Percentiles rank a stretch among this genome's conserved stretches.
Conservation (phyloP, 1,140 invertebrate genomes). For the Drosophila neocordata region DNA sequence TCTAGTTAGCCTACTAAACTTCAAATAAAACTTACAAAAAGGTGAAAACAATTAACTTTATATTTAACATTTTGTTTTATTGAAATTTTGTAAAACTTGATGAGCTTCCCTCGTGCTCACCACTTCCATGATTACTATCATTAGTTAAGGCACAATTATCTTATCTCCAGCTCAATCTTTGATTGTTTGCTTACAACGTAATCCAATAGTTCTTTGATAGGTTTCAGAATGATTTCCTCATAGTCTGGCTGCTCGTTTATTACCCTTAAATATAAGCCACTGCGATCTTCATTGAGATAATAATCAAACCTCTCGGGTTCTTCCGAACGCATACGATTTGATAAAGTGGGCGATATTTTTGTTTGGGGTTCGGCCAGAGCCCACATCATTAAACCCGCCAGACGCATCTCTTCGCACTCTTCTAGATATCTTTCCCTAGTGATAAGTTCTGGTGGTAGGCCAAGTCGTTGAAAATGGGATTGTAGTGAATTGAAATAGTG, state of each 20-base stretch:
- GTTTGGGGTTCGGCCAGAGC: constrained; percentile 66
- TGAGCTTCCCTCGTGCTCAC: not conserved
- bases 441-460: constrained; percentile 22
- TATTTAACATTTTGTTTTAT: too few species aligned
- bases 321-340: constrained; percentile 45
- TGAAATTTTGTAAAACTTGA: not conserved
- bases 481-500: constrained; percentile 48
- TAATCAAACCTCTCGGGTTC: constrained; percentile 68
- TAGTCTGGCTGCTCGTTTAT: constrained; percentile 65
- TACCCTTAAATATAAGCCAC: constrained; percentile 58
- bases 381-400: constrained; percentile 47
- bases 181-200: constrained; percentile 33
- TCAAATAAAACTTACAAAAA: constrained; percentile 30
- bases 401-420: constrained; percentile 42
- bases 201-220: constrained; percentile 60
- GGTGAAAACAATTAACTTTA: too few species aligned
- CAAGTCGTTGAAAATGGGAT: constrained; percentile 29
- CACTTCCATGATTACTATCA: not conserved
- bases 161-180: not conserved
- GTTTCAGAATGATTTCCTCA: constrained; percentile 54
- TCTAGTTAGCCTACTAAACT: constrained; percentile 44
- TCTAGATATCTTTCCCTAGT: constrained; percentile 34
- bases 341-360: constrained; percentile 48
- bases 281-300: constrained; percentile 68
- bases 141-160: not conserved